Conservation (phyloP, 1,140 invertebrate genomes). For the Drosophila rufa region DNA sequence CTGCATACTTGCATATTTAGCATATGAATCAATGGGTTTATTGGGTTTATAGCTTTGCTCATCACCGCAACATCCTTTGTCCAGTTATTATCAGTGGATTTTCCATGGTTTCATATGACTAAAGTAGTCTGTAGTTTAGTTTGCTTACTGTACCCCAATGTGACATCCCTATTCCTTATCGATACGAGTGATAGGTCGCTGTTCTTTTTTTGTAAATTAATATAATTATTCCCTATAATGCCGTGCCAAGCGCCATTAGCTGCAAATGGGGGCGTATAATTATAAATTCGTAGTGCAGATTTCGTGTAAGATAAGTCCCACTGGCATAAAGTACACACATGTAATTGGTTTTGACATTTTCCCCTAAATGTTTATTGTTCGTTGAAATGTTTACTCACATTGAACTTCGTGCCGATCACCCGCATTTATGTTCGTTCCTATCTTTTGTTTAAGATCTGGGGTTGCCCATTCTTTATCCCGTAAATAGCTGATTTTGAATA, state of each 20-base stretch:
- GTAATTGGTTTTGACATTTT: conserved; percentile 1
- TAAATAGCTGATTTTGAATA: not conserved
- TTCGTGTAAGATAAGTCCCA: conserved; percentile 15
- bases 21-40: not conserved
- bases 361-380: not conserved
- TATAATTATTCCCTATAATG: not conserved
- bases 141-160: not conserved
- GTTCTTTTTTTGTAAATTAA: not conserved
- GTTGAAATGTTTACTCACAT: not conserved
- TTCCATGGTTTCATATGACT: not conserved
- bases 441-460: not conserved
- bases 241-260: conserved; percentile 40
- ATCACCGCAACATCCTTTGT: conserved; percentile 4
- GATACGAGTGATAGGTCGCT: conserved; percentile 1
- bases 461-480: not conserved
- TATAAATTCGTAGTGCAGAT: conserved; percentile 19
- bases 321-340: not conserved
- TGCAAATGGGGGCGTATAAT: conserved; percentile 33
- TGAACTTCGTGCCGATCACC: not conserved
- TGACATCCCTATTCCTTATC: conserved; percentile 3
- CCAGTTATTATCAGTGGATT: conserved; percentile 1
- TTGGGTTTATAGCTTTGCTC: not conserved
- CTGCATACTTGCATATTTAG: conserved; percentile 1
- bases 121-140: not conserved
- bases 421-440: not conserved